Evolutionary conservation across 2,888 invertebrate species (phyloP).

Genomic region (Cloeon dipterum): DNA sequence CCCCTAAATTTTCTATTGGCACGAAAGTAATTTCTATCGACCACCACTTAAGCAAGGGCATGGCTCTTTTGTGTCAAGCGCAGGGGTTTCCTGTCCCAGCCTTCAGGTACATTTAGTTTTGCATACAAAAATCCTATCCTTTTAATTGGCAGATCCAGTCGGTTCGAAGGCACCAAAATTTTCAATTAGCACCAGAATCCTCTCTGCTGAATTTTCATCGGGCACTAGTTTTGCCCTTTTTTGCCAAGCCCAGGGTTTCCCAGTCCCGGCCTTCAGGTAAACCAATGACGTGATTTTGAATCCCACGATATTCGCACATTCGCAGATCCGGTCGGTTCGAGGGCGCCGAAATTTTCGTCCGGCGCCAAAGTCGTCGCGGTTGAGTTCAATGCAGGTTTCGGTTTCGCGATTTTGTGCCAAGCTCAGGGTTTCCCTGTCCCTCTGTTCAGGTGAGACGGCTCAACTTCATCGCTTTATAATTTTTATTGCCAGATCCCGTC

Average conservation of each 20-base stretch:
- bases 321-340: slow-evolving; percentile 31
- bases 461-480: slow-evolving; percentile 9
- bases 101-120: slow-evolving; percentile 33
- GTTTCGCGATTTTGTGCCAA: slow-evolving; percentile 35
- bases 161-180: slow-evolving; percentile 33
- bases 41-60: slow-evolving; percentile 29
- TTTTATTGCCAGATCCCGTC: slow-evolving; percentile 27
- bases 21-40: slow-evolving; percentile 38
- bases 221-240: slow-evolving; percentile 30
- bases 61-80: slow-evolving; percentile 42
- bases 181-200: slow-evolving; percentile 30
- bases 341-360: slow-evolving; percentile 34
- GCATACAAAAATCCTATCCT: slow-evolving; percentile 4
- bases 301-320: neutral
- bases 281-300: slow-evolving; percentile 7
- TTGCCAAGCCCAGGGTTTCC: slow-evolving; percentile 42
- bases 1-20: slow-evolving; percentile 33
- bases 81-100: slow-evolving; percentile 44
- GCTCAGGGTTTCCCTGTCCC: slow-evolving; percentile 19
- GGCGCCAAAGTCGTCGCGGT: slow-evolving; percentile 36
- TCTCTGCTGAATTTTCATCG: slow-evolving; percentile 35
- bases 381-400: slow-evolving; percentile 25
- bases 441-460: slow-evolving; percentile 14
- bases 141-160: slow-evolving; percentile 35
- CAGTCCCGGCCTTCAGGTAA: slow-evolving; percentile 31